Conservation (phyloP, 2,888 invertebrate genomes). For the Epirrita christyi region DNA sequence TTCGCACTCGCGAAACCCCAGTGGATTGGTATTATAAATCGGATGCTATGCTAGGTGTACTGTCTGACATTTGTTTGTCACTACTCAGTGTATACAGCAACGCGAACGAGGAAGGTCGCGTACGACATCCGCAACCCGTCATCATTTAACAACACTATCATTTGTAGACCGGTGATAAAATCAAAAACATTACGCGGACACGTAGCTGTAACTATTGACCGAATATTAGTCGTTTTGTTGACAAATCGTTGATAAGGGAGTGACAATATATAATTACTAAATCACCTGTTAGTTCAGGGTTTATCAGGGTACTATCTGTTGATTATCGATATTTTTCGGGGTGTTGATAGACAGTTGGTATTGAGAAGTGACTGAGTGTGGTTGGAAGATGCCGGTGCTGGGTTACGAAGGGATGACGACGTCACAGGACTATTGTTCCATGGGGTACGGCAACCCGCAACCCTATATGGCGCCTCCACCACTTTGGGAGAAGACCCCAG, state of each 20-base stretch:
- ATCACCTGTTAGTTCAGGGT: slow-evolving; percentile 61
- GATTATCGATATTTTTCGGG: slow-evolving; percentile 39
- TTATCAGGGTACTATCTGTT: slow-evolving; percentile 53
- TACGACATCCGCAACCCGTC: slow-evolving; percentile 43
- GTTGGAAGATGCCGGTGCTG: slow-evolving; percentile 75
- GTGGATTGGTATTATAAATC: slow-evolving; percentile 57
- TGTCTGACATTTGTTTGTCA: slow-evolving; percentile 41
- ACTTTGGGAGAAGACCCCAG: slow-evolving; percentile 66
- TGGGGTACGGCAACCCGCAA: slow-evolving; percentile 58
- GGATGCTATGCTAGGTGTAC: slow-evolving; percentile 57
- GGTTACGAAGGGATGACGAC: slow-evolving; percentile 69
- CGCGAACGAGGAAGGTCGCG: slow-evolving; percentile 63
- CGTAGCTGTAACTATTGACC: slow-evolving; percentile 35
- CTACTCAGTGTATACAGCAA: slow-evolving; percentile 57
- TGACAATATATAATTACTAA: slow-evolving; percentile 55
- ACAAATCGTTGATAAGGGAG: slow-evolving; percentile 43
- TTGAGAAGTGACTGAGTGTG: slow-evolving; percentile 52
- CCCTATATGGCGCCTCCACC: slow-evolving; percentile 62
- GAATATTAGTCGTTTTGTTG: slow-evolving; percentile 36
- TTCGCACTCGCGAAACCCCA: slow-evolving; percentile 44
- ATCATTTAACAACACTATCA: slow-evolving; percentile 62
- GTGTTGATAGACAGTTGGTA: slow-evolving; percentile 55
- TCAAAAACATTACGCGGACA: slow-evolving; percentile 65
- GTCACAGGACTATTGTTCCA: slow-evolving; percentile 67
- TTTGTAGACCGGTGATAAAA: slow-evolving; percentile 61